A percentile compares a stretch with the other conserved stretches of the same genome.
phyloP scores from a whole-genome alignment of 2,113 vertebrate species.

The Rhizomys pruinosus region DNA sequence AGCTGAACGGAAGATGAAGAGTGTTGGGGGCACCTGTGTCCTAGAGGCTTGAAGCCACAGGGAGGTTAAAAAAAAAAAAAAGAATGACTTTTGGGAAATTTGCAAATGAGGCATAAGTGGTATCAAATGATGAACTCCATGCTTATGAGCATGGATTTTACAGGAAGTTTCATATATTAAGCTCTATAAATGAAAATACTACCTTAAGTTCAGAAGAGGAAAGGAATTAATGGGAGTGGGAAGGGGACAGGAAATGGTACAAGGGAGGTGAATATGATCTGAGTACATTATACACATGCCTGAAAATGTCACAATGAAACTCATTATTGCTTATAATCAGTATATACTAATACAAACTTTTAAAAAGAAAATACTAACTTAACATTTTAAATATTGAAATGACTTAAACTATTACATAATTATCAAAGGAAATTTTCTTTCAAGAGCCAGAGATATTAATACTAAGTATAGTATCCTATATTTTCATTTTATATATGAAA shows the following conservation, averaged over 20 bases:
- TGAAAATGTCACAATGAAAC: neutral
- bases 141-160: neutral
- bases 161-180: neutral
- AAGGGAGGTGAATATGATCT: neutral
- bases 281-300: neutral
- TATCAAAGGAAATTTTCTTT: constrained; percentile 47
- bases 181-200: neutral
- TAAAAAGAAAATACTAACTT: neutral
- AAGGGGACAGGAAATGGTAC: neutral
- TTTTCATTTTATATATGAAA: neutral
- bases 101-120: neutral
- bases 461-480: constrained; percentile 11
- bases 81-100: neutral
- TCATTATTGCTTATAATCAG: neutral
- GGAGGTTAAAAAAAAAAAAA: too few species aligned
- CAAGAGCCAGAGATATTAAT: neutral
- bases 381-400: constrained; percentile 48
- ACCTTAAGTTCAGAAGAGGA: too few species aligned
- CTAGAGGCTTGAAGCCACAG: too few species aligned
- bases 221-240: neutral
- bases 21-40: too few species aligned
- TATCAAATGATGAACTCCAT: neutral
- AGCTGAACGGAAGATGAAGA: too few species aligned
- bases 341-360: neutral
- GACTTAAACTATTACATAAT: neutral